A percentile compares a stretch with the other conserved stretches of the same genome.
Evolutionary conservation across 2,113 vertebrate genomes (phyloP).

Genomic region (Amblyornis subalaris): DNA sequence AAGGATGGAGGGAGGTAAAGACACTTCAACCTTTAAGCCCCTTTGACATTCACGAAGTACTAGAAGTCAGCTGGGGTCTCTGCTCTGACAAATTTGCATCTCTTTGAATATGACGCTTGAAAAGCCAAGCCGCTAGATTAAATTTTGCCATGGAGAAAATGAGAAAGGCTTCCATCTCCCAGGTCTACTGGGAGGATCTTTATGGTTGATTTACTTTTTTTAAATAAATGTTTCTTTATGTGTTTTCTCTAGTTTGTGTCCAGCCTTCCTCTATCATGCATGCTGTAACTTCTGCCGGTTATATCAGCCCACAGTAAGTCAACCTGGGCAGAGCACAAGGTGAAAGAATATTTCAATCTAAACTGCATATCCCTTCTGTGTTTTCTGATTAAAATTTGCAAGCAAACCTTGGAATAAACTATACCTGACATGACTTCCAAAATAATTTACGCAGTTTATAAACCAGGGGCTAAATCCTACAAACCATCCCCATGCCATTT

Average conservation of each 20-base stretch:
- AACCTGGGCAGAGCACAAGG: conserved; percentile 66
- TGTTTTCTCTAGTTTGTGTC: conserved; percentile 74
- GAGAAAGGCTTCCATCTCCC: conserved; percentile 79
- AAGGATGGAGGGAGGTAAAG: conserved; percentile 68
- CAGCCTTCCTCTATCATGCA: conserved; percentile 65
- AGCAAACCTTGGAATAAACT: conserved; percentile 77
- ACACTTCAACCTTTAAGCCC: conserved; percentile 79
- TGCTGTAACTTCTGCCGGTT: conserved; percentile 67
- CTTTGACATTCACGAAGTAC: conserved; percentile 88
- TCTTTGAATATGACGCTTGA: conserved; percentile 87
- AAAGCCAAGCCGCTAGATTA: conserved; percentile 83
- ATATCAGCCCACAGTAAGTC: conserved; percentile 70
- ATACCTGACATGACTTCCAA: conserved; percentile 74
- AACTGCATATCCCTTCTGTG: conserved; percentile 70
- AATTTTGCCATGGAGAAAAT: conserved; percentile 89
- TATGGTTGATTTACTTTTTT: conserved; percentile 84
- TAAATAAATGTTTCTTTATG: conserved; percentile 83
- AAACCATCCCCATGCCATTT: background rate
- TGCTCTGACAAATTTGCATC: conserved; percentile 83
- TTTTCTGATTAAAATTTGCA: conserved; percentile 83
- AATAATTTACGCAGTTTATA: conserved; percentile 73
- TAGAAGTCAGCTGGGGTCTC: conserved; percentile 86
- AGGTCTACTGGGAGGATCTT: conserved; percentile 84
- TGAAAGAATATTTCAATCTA: conserved; percentile 77
- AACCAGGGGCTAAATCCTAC: conserved; percentile 48